Evolutionary conservation across 2,797 vertebrate species (phyloP).

Genomic region (Pseudomugil tenellus): DNA sequence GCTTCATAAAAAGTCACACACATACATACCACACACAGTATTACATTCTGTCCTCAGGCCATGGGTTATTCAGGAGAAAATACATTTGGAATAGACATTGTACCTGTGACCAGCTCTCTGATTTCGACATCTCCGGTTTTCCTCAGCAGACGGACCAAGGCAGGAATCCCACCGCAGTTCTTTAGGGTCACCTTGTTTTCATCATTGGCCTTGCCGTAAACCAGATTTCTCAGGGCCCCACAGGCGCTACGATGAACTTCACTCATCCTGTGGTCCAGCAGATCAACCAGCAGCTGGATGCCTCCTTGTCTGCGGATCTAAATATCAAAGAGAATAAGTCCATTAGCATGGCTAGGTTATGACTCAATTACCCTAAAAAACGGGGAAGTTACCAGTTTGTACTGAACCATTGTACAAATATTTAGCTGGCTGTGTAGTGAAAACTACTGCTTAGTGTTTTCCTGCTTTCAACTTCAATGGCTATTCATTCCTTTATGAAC

Average conservation of each 20-base stretch:
- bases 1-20: background rate
- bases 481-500: too few species aligned
- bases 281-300: slow-evolving; percentile 95
- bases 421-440: too few species aligned
- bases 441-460: too few species aligned
- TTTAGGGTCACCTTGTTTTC: slow-evolving; percentile 99
- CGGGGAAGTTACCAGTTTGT: too few species aligned
- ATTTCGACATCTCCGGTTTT: slow-evolving; percentile 98
- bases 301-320: slow-evolving; percentile 97
- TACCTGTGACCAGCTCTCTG: slow-evolving; percentile 97
- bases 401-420: too few species aligned
- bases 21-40: slow-evolving; percentile 6
- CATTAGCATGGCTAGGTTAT: too few species aligned
- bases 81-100: background rate
- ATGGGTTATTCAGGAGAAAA: slow-evolving; percentile 10
- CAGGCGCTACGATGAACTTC: slow-evolving; percentile 98
- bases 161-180: slow-evolving; percentile 96
- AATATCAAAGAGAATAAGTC: background rate
- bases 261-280: slow-evolving; percentile 96
- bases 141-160: slow-evolving; percentile 93
- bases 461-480: too few species aligned
- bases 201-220: slow-evolving; percentile 97
- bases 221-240: slow-evolving; percentile 94
- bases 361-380: too few species aligned
- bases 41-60: slow-evolving; percentile 20